These are phyloP conservation scores for Hoplodrina blanda DNA, from an alignment of 2,888 invertebrate species.

Conservation along the genomic window DNA sequence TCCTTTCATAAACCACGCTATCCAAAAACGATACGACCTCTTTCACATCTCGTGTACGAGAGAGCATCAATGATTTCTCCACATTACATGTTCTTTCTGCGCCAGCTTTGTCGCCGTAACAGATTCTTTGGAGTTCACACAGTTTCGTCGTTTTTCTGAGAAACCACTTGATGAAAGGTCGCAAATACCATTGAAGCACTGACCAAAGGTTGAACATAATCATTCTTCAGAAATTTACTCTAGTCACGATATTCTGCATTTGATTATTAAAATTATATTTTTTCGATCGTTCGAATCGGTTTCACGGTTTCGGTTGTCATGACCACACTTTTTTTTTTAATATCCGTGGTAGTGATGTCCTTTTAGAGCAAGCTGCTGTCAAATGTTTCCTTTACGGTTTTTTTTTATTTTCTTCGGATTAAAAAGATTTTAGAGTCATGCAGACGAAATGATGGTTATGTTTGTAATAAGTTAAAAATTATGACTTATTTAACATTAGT, in stretches of 20 bases:
- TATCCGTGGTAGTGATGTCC: conserved; percentile 23
- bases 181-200: conserved; percentile 92
- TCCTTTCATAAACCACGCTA: conserved; percentile 78
- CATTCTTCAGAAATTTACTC: conserved; percentile 68
- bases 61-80: conserved; percentile 94
- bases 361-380: conserved; percentile 1
- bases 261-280: conserved; percentile 24
- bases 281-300: conserved; percentile 39
- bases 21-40: conserved; percentile 93
- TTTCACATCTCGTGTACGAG: conserved; percentile 92
- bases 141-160: conserved; percentile 95
- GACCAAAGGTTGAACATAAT: conserved; percentile 84
- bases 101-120: conserved; percentile 95
- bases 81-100: conserved; percentile 93
- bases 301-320: conserved; percentile 69
- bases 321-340: conserved; percentile 63
- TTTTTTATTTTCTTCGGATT: background rate
- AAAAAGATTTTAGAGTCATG: too few relatives aligned
- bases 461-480: too few relatives aligned
- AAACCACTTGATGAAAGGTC: conserved; percentile 98
- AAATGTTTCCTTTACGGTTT: conserved; percentile 26
- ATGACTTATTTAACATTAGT: too few relatives aligned
- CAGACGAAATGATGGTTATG: too few relatives aligned
- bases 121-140: conserved; percentile 97
- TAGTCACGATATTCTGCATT: conserved; percentile 1